Conservation (phyloP, 2,113 vertebrate species). For the Delphinapterus leucas region DNA sequence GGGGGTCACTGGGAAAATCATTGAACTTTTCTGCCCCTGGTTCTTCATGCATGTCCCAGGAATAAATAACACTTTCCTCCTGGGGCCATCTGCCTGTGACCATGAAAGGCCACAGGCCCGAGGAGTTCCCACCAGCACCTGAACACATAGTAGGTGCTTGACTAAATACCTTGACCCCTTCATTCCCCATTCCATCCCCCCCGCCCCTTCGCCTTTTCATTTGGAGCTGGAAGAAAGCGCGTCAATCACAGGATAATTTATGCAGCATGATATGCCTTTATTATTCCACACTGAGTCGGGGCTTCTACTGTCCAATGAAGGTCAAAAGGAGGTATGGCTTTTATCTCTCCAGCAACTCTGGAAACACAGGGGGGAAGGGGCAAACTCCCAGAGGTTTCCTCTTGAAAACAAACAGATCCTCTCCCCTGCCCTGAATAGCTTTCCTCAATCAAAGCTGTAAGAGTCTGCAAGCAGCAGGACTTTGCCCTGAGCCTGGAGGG, state of each 20-base stretch:
- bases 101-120: background rate
- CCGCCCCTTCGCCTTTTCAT: background rate
- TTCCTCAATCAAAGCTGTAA: slow-evolving; percentile 64
- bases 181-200: background rate
- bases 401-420: slow-evolving; percentile 72
- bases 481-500: slow-evolving; percentile 62
- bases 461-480: slow-evolving; percentile 58
- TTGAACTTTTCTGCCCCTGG: background rate
- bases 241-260: slow-evolving; percentile 72
- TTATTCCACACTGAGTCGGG: slow-evolving; percentile 61
- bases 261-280: slow-evolving; percentile 72
- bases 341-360: slow-evolving; percentile 71
- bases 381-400: slow-evolving; percentile 52
- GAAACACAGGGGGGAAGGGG: slow-evolving; percentile 41
- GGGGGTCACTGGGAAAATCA: background rate
- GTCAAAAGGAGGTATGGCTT: slow-evolving; percentile 72
- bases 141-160: slow-evolving; percentile 30
- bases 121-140: background rate
- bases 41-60: background rate
- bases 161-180: background rate
- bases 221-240: slow-evolving; percentile 44
- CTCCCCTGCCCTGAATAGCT: slow-evolving; percentile 61
- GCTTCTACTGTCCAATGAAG: slow-evolving; percentile 71
- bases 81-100: background rate
- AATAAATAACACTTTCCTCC: background rate